Conservation (phyloP, 92 coral and sea anemone species). For the Actinernus sp. region DNA sequence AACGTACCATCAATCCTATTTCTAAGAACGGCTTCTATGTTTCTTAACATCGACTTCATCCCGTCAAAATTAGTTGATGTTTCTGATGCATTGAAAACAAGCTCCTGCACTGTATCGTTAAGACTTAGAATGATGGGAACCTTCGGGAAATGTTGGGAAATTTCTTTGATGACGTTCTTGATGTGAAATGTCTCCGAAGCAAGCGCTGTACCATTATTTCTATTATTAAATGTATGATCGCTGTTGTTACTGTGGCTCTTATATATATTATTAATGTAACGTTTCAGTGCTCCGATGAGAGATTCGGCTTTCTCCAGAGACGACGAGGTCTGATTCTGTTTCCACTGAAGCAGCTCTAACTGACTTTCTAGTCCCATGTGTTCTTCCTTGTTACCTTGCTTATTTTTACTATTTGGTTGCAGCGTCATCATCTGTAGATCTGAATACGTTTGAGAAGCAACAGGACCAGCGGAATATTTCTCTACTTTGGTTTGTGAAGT, state of each 20-base stretch:
- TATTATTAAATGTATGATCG: background rate
- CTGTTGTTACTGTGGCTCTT: background rate
- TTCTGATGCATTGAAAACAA: slow-evolving; percentile 46
- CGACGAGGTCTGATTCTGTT: slow-evolving; percentile 54
- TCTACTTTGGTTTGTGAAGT: no score
- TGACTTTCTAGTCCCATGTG: slow-evolving; percentile 22
- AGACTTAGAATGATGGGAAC: slow-evolving; percentile 47
- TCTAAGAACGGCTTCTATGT: slow-evolving; percentile 4
- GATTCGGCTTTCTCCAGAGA: slow-evolving; percentile 38
- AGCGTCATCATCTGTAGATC: no score
- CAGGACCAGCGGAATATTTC: no score
- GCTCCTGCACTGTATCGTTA: slow-evolving; percentile 46
- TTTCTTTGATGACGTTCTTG: slow-evolving; percentile 32
- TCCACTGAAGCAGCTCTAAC: slow-evolving; percentile 30
- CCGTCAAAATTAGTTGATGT: slow-evolving; percentile 22
- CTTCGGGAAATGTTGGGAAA: slow-evolving; percentile 44
- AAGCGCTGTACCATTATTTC: background rate
- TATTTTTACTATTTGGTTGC: background rate
- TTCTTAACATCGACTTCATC: slow-evolving; percentile 14
- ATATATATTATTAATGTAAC: slow-evolving; percentile 36
- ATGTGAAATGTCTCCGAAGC: slow-evolving; percentile 9
- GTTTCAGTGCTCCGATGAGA: slow-evolving; percentile 23
- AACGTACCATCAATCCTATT: no score
- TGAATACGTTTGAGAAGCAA: background rate
- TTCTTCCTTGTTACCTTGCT: background rate